Evolutionary conservation across 2,113 vertebrate species (phyloP).

Genomic region (Lepus americanus): DNA sequence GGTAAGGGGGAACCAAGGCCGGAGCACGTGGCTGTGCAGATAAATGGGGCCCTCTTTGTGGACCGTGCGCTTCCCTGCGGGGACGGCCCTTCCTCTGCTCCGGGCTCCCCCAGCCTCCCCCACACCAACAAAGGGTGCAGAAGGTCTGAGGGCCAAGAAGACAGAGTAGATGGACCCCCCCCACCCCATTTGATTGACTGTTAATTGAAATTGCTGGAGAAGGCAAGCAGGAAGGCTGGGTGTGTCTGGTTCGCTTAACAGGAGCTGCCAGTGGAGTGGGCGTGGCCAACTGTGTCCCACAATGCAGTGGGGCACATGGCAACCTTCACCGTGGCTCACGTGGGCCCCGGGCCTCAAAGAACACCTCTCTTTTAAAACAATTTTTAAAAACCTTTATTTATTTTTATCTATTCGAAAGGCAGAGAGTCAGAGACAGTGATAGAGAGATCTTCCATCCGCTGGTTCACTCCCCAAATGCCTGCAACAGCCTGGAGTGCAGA

Average conservation of each 20-base stretch:
- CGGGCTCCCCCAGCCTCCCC: background rate
- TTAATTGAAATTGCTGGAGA: conserved; percentile 8
- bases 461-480: no score
- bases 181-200: background rate
- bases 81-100: background rate
- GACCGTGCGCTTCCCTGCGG: no score
- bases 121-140: background rate
- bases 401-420: no score
- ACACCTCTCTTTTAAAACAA: background rate
- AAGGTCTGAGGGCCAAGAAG: background rate
- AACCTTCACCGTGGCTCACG: background rate
- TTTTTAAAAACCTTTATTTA: no score
- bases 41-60: background rate
- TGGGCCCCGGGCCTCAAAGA: background rate
- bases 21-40: background rate
- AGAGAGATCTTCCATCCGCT: no score
- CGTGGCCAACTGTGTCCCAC: background rate
- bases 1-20: background rate
- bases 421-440: no score
- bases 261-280: background rate
- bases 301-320: background rate
- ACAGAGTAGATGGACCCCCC: background rate
- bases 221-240: background rate
- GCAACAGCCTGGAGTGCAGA: no score
- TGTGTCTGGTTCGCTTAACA: background rate